These are phyloP conservation scores for Drosophila orena DNA, from an alignment of 1,140 invertebrate species.

Conservation along the genomic window DNA sequence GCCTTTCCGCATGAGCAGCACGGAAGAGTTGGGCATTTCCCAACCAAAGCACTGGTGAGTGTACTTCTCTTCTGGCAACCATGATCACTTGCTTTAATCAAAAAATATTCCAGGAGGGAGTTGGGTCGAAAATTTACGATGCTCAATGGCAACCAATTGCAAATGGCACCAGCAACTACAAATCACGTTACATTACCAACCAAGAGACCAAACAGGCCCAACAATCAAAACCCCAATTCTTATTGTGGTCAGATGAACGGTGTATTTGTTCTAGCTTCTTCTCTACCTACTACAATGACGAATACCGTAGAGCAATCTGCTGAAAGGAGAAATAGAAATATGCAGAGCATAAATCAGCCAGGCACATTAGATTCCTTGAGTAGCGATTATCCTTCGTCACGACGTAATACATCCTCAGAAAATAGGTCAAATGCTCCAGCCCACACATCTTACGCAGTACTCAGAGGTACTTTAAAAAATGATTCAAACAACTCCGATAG, in stretches of 20 bases:
- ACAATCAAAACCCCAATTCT: not conserved
- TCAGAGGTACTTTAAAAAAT: not conserved
- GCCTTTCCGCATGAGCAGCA: not conserved
- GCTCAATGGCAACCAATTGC: not conserved
- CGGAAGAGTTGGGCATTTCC: not conserved
- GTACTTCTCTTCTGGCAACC: too few species aligned
- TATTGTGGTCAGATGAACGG: not conserved
- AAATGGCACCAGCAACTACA: not conserved
- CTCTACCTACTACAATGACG: not conserved
- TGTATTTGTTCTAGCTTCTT: not conserved
- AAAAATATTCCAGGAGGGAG: not conserved
- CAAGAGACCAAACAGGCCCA: not conserved
- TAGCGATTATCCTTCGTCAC: not conserved
- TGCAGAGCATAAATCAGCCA: not conserved
- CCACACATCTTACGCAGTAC: not conserved
- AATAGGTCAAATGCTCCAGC: not conserved
- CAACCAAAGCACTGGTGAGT: constrained; percentile 2
- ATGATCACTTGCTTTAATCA: not conserved
- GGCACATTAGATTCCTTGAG: not conserved
- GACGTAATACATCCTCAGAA: not conserved
- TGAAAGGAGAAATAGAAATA: not conserved
- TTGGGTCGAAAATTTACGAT: not conserved
- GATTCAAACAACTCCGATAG: not conserved
- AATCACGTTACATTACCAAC: not conserved
- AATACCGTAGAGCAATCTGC: not conserved